Evolutionary conservation across 2,113 vertebrate species (phyloP).

Genomic region (Echinops telfairi): DNA sequence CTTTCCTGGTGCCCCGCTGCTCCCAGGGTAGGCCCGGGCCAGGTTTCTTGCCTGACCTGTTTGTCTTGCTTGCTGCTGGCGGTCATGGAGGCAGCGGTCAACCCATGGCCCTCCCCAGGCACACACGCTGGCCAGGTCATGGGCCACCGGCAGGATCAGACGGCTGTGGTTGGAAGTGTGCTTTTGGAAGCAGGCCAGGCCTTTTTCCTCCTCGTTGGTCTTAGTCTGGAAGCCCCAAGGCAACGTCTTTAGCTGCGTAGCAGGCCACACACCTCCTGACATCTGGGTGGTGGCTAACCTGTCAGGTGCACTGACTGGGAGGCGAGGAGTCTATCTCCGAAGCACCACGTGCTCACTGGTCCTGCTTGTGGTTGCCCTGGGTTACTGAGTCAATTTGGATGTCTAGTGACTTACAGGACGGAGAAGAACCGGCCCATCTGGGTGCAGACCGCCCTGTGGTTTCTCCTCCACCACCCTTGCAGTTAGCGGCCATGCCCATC

Average conservation of each 20-base stretch:
- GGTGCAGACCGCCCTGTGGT: not conserved
- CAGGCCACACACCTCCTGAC: not conserved
- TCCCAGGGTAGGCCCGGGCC: not conserved
- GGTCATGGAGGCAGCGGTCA: not conserved
- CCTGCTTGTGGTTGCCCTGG: not conserved
- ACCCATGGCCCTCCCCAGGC: not conserved
- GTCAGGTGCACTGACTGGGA: not conserved
- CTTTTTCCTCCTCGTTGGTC: not conserved
- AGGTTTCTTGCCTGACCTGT: not conserved
- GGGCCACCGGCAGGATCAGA: not conserved
- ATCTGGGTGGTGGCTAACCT: not conserved
- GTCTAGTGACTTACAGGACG: not conserved
- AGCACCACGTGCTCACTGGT: not conserved
- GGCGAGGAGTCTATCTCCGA: not conserved
- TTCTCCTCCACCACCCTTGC: not conserved
- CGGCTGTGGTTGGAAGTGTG: not conserved
- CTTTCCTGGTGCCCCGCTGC: not conserved
- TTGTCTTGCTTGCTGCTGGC: not conserved
- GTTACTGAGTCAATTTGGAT: not conserved
- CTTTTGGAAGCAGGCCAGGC: not conserved
- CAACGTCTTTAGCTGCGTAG: not conserved
- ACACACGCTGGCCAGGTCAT: not conserved
- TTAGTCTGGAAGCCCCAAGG: not conserved
- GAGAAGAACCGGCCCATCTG: not conserved
- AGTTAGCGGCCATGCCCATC: not conserved